Evolutionary conservation across 2,113 vertebrate species (phyloP).

Genomic region (Brachyhypopomus gauderio): DNA sequence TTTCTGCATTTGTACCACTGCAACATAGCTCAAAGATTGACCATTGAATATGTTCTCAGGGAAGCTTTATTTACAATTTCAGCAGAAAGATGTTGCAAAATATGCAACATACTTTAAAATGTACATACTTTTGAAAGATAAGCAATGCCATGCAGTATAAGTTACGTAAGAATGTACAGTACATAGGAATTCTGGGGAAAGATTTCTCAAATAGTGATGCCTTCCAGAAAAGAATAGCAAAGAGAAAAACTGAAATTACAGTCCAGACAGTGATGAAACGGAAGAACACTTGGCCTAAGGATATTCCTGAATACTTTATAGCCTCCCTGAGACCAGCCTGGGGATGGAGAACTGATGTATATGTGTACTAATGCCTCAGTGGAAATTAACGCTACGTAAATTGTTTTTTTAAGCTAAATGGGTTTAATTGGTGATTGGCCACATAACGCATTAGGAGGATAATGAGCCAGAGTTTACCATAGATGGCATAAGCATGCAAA

Average conservation of each 20-base stretch:
- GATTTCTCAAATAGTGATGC: conserved; percentile 45
- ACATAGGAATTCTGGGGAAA: conserved; percentile 41
- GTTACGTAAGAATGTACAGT: conserved; percentile 54
- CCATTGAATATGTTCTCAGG: conserved; percentile 52
- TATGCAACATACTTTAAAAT: conserved; percentile 60
- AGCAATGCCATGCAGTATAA: conserved; percentile 66
- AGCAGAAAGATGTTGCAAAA: conserved; percentile 64
- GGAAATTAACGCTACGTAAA: conserved; percentile 32
- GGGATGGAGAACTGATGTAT: conserved; percentile 50
- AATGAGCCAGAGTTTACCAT: neutral
- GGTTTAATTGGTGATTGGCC: conserved; percentile 27
- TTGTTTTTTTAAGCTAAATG: conserved; percentile 35
- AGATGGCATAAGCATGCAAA: neutral
- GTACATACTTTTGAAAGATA: conserved; percentile 64
- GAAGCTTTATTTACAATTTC: conserved; percentile 77
- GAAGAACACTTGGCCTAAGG: conserved; percentile 45
- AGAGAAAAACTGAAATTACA: conserved; percentile 48
- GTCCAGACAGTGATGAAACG: conserved; percentile 57
- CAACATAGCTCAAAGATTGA: neutral
- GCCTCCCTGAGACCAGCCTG: conserved; percentile 63
- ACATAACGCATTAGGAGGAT: neutral
- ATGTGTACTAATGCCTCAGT: conserved; percentile 29
- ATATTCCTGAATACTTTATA: conserved; percentile 62
- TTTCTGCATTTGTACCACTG: no score
- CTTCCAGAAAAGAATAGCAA: conserved; percentile 53